Conservation (phyloP, 2,888 invertebrate genomes). For the Sinentomon sp. region DNA sequence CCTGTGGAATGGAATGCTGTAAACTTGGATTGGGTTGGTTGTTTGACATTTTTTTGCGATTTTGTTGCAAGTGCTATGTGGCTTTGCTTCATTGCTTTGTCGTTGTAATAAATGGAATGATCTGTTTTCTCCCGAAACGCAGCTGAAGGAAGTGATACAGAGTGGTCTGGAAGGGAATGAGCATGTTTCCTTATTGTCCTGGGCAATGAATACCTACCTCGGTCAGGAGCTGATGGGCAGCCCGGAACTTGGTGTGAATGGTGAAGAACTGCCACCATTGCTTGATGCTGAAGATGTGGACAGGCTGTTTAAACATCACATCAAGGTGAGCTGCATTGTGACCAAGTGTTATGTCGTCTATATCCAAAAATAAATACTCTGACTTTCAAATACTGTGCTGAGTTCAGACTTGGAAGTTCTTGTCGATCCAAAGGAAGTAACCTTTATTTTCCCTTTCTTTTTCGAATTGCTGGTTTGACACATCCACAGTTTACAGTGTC, state of each 20-base stretch:
- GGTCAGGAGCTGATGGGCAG: conserved; percentile 67
- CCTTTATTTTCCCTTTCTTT: conserved; percentile 1
- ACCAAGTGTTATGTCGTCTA: background rate
- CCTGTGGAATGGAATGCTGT: too few relatives aligned
- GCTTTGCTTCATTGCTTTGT: too few relatives aligned
- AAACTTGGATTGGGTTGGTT: too few relatives aligned
- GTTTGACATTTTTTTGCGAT: too few relatives aligned
- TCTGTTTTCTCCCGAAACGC: too few relatives aligned
- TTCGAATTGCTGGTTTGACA: conserved; percentile 2
- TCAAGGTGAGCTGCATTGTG: conserved; percentile 27
- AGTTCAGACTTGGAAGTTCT: background rate
- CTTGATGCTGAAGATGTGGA: conserved; percentile 43
- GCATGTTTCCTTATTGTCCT: conserved; percentile 71
- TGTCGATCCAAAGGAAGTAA: too few relatives aligned
- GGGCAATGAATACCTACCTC: conserved; percentile 73
- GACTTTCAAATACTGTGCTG: background rate
- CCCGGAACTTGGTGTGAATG: conserved; percentile 43
- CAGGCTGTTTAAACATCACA: conserved; percentile 51
- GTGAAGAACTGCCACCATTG: conserved; percentile 37
- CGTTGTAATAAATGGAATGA: too few relatives aligned
- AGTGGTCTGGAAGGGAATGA: conserved; percentile 83
- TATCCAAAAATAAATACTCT: background rate
- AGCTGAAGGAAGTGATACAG: conserved; percentile 61
- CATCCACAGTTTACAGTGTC: too few relatives aligned
- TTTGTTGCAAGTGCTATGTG: too few relatives aligned